phyloP scores from a whole-genome alignment of 92 coral and sea anemone species.

The Actinostola sp. region DNA sequence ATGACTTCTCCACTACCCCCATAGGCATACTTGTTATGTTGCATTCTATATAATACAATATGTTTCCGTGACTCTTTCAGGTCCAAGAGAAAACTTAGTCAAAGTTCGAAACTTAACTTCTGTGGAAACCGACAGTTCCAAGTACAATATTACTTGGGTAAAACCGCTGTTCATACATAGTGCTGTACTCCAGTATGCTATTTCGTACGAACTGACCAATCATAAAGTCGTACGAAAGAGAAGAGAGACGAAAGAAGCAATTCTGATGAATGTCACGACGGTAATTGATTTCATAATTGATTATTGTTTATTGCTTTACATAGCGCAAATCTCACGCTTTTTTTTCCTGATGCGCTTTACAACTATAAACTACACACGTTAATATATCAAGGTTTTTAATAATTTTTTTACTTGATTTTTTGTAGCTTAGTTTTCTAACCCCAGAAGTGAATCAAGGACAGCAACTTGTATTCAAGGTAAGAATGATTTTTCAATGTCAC shows the following conservation, averaged over 20 bases:
- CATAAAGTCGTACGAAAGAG: background rate
- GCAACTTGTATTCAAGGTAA: slow-evolving; percentile 10
- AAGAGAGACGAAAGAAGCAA: background rate
- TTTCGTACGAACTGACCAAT: background rate
- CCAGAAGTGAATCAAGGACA: slow-evolving; percentile 4
- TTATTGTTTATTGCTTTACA: no score
- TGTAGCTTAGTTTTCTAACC: no score
- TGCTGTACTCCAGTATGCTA: slow-evolving; percentile 7
- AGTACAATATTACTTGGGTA: background rate
- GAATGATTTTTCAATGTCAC: background rate
- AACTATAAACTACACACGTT: no score
- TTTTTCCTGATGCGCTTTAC: no score
- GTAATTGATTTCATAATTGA: background rate
- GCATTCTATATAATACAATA: no score
- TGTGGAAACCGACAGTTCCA: background rate
- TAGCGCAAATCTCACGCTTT: no score
- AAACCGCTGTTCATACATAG: slow-evolving; percentile 49
- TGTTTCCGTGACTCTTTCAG: background rate
- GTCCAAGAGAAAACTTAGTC: background rate
- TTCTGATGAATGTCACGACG: background rate
- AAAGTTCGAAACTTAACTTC: background rate
- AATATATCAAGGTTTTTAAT: no score
- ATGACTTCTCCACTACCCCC: no score
- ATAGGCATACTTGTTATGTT: no score
- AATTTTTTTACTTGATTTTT: no score